Evolutionary conservation across 2,888 invertebrate genomes (phyloP), one percentile per base, ranked within the genome.

Genomic region (Parochlus steinenii): DNA sequence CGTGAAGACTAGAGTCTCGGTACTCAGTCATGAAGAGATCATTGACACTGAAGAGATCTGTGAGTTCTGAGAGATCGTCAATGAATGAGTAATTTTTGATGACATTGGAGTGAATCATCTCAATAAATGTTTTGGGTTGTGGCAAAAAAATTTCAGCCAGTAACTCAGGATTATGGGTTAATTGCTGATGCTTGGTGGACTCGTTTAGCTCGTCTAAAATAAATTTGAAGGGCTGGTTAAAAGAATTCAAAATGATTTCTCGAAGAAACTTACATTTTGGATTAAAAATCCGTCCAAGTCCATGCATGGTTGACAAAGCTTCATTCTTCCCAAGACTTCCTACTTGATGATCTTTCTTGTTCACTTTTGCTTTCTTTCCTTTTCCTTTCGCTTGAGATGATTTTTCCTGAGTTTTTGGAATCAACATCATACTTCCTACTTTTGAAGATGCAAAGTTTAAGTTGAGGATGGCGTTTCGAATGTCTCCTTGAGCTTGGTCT

Each of bases 401-500:
- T n/a, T n/a, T n/a, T n/a, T n/a, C n/a, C 38, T 23, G 46, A 46
- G n/a, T 40, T 7, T 29, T 33, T 12, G 17, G 10, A n/a, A 11
- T n/a, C 10, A 17, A 8, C 5, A 18, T 22, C 11, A 25, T 6
- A 8, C 27, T 31, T 11, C 5, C 46, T 72, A 82, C 79, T 68
- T 70, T 74, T 32, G 79, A 59, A 42, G 74, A 73, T 27, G 75
- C 72, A 62, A 90, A 83, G 59, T 87, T 81, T 35, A 86, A 63
- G 57, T 85, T 81, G 46, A 86, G 73, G 30, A 87, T 63, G 2
- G 85, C 81, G 48, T 76, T 79, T 48, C 89, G 63, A 15, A 89
- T 70, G 57, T 89, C 89, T 0, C 89, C 89, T 43, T 68, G 69
- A 19, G 73, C 71, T 10, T 78, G 71, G 34, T 74, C 65, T 11